Percentiles rank a stretch among this genome's conserved stretches.
phyloP scores from a whole-genome alignment of 2,888 invertebrate genomes.

The Rutpela maculata region DNA sequence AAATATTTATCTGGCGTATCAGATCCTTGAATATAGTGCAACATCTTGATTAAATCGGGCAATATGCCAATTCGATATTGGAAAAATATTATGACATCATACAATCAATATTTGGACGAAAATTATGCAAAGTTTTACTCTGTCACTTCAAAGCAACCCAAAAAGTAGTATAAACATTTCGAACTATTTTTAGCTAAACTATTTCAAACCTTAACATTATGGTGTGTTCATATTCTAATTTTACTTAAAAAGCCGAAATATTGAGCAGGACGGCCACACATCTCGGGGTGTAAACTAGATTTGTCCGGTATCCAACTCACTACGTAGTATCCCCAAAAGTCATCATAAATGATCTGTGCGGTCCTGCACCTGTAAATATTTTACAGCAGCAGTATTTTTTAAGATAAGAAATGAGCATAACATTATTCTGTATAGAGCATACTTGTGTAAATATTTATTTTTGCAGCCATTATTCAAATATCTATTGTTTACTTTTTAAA shows the following conservation, averaged over 20 bases:
- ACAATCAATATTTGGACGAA: slow-evolving; percentile 49
- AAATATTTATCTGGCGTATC: slow-evolving; percentile 20
- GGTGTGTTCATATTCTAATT: slow-evolving; percentile 23
- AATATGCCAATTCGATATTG: slow-evolving; percentile 41
- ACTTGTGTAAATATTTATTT: slow-evolving; percentile 42
- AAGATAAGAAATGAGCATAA: slow-evolving; percentile 25
- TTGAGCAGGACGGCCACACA: neutral
- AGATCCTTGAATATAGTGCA: neutral
- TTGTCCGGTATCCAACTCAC: neutral
- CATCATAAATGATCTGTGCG: too few species aligned
- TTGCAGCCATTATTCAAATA: slow-evolving; percentile 39
- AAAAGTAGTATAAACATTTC: slow-evolving; percentile 50
- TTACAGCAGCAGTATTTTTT: neutral
- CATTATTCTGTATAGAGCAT: slow-evolving; percentile 34
- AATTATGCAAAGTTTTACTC: slow-evolving; percentile 37
- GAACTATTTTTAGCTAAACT: slow-evolving; percentile 50
- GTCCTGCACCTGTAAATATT: neutral
- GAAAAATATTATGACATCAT: slow-evolving; percentile 39
- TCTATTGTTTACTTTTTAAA: slow-evolving; percentile 26
- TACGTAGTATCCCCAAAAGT: too few species aligned
- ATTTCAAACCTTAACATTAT: slow-evolving; percentile 49
- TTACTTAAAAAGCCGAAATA: slow-evolving; percentile 18
- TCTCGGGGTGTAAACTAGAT: neutral
- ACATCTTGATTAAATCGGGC: slow-evolving; percentile 29
- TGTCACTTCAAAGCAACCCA: slow-evolving; percentile 46